Base-by-base conservation (phyloP, 2,797 vertebrate genomes). In the Neosilurus mollespiculum region DNA sequence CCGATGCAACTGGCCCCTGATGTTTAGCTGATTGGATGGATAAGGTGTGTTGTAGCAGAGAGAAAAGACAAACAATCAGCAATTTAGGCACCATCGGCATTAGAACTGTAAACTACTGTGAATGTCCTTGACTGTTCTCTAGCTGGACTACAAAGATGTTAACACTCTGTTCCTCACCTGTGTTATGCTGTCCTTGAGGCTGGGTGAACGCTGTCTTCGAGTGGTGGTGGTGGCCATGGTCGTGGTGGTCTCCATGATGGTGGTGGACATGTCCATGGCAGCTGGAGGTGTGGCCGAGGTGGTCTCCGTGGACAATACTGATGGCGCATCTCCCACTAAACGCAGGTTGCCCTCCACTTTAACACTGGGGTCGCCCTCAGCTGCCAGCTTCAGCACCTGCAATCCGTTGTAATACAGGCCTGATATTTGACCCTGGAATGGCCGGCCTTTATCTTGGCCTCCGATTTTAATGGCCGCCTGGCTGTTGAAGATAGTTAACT, bases 401-500 rank as follows among this genome's bases (percentile, higher is more conserved):
- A 99, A 95, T 58, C 97, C 97, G 15, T 99, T 98, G 94, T 98
- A 99, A 93, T 98, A 99, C 67, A 99, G 94, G 86, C 97, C 97
- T 0, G 97, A 98, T 89, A 99, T 96, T 93, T 99, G 97, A 86
- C 97, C 97, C 92, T 99, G 97, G 94, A 99, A 99, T 0, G 97
- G 96, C 67, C 95, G 95, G 37, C 95, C 96, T 69, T 96, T 96
- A 91, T 98, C 97, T 67, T 95, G 94, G 86, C 97, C 97, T 37
- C 97, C 97, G 18, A 99, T 97, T 92, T 97, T 97, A 92, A 98
- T 97, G 86, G 95, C 95, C 2, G 97, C 97, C 92, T 98, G 97
- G 92, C 96, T 98, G 93, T 99, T 99, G 93, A 98, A 99, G 94
- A 99, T 99, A 89, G 97, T 99, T 92, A 99, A 92, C 94, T 99